Base-by-base conservation (phyloP, 2,888 invertebrate species). In the Alviniconcha strummeri region DNA sequence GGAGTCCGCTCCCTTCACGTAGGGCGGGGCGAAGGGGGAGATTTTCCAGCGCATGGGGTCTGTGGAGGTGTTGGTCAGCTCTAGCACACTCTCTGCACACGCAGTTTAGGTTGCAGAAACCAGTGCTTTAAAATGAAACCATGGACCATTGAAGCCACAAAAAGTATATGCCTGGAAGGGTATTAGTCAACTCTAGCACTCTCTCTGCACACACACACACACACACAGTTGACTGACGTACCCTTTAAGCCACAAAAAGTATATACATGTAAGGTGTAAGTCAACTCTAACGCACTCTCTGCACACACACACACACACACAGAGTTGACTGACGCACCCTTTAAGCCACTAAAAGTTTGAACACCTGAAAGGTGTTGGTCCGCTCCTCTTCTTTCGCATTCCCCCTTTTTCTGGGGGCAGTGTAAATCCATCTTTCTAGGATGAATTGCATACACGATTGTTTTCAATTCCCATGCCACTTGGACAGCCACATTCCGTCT, bases 21-120 rank as follows among this genome's bases (percentile, higher is more conserved):
- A 91, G 4, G 90, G 87, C 0, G 90, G 88, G 19, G 90, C 90
- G 85, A 91, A 91, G 9, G 89, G 88, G 3, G 89, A 87, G 55
- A 91, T 84, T 9, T 86, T 87, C 90, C 90, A 91, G 11, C 85
- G 82, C 8, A 91, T 80, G 11, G 85, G 86, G 19, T 89, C 85
- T 17, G 81, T 80, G 4, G 87, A 85, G 8, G 84, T 85, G 84
- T 91, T 91, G 15, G 84, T 88, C 75, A 91, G 72, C 72, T 89
- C 89, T 15, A 91, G 71, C 15, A 67, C 71, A 15, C 85, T 85
- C 78, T 90, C 90, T 89, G 86, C 60, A 60, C 60, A 60, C 13
- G 4, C 36, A 36, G 36, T 36, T 36, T 36, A 36, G 36, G 36
- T 36, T 36, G 36, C 36, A 36, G 36, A 36, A 36, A 36, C 3